Evolutionary conservation across 2,113 vertebrate genomes (phyloP).

Genomic region (Oceanites oceanicus): DNA sequence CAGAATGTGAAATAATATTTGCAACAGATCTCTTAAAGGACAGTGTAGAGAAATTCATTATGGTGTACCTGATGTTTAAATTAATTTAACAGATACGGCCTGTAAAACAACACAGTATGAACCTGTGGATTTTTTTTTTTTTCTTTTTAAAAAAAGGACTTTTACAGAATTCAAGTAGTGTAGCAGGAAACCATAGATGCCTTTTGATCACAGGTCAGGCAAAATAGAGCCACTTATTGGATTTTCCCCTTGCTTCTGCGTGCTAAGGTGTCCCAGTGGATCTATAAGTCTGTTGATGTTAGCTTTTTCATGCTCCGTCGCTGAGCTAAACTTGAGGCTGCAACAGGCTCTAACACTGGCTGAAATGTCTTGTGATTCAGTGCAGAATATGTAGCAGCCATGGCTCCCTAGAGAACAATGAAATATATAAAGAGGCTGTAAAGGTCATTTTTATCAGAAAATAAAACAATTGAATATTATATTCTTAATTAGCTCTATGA

Average conservation of each 20-base stretch:
- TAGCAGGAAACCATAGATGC: slow-evolving; percentile 70
- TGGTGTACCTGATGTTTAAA: slow-evolving; percentile 64
- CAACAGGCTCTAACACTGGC: slow-evolving; percentile 93
- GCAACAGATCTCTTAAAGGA: slow-evolving; percentile 64
- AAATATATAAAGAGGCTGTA: not conserved
- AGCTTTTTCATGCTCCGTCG: slow-evolving; percentile 96
- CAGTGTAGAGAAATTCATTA: slow-evolving; percentile 61
- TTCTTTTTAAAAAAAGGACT: slow-evolving; percentile 61
- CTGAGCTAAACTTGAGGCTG: slow-evolving; percentile 95
- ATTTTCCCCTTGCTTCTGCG: slow-evolving; percentile 59
- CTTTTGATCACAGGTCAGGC: slow-evolving; percentile 69
- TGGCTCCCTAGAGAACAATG: slow-evolving; percentile 81
- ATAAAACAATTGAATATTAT: not conserved
- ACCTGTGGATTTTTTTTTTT: slow-evolving; percentile 53
- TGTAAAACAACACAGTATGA: slow-evolving; percentile 68
- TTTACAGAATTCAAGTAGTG: slow-evolving; percentile 80
- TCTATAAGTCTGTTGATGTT: slow-evolving; percentile 95
- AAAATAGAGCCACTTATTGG: slow-evolving; percentile 56
- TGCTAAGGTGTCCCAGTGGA: slow-evolving; percentile 59
- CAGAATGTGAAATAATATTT: slow-evolving; percentile 67
- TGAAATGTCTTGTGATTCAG: slow-evolving; percentile 94
- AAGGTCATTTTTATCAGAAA: not conserved
- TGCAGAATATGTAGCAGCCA: slow-evolving; percentile 91
- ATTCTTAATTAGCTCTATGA: not conserved
- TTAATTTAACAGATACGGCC: slow-evolving; percentile 64